Conservation (phyloP, 2,888 invertebrate species). For the Mechanitis mazaeus region DNA sequence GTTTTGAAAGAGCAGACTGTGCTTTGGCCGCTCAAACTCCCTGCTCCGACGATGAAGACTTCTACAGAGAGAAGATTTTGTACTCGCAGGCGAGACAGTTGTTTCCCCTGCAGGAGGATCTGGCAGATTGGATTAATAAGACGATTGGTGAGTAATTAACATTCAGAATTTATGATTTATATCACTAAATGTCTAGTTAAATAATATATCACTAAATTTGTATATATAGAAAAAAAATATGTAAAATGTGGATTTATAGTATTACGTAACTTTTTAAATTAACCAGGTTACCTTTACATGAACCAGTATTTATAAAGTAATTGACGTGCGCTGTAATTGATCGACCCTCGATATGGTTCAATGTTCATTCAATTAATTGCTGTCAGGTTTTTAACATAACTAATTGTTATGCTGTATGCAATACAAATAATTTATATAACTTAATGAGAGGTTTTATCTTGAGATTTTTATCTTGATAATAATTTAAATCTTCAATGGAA, state of each 20-base stretch:
- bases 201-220: not conserved
- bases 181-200: not conserved
- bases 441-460: too few species aligned
- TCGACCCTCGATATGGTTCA: too few species aligned
- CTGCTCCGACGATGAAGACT: conserved; percentile 78
- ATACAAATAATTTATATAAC: too few species aligned
- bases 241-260: not conserved
- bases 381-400: too few species aligned
- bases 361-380: too few species aligned
- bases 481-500: too few species aligned
- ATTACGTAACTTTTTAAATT: too few species aligned
- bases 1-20: conserved; percentile 69
- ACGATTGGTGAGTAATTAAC: conserved; percentile 81
- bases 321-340: too few species aligned
- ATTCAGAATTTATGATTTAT: not conserved
- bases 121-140: conserved; percentile 92
- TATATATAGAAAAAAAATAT: not conserved
- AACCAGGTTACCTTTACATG: too few species aligned
- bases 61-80: conserved; percentile 83
- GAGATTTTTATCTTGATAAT: too few species aligned
- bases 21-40: conserved; percentile 72
- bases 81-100: conserved; percentile 87
- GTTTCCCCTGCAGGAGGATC: conserved; percentile 89
- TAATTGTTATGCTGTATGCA: too few species aligned
- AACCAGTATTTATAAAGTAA: too few species aligned